Evolutionary conservation across 2,113 vertebrate genomes (phyloP), one percentile per base, ranked within the genome.

Genomic region (Solenodon paradoxus): DNA sequence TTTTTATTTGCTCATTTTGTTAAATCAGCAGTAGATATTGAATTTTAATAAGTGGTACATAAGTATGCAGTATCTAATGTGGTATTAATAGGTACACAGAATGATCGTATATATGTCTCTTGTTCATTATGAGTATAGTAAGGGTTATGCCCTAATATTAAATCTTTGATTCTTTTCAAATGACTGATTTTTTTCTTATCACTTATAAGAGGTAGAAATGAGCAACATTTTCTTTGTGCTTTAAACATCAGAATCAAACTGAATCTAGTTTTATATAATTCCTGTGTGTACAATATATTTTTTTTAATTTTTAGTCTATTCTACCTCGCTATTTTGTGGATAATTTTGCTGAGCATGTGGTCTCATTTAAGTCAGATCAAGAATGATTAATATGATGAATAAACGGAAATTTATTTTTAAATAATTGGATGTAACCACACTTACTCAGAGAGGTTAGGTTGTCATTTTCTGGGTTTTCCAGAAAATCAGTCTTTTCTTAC

Each of bases 401-500:
- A 92, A 86, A 97, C 66, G 84, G 80, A 96, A 83, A 93, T 87
- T 95, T 92, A 84, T 93, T 96, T 93, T 95, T 88, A 95, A 97
- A 91, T 95, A 97, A 95, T 93, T 96, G 68, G 53, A 51, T 92
- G 47, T 88, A 97, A 94, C 93, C 92, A 49, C 93, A 61, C 93
- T 96, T 90, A 97, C 88, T 97, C 95, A 95, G 78, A 92, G 83
- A 77, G 93, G 84, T 89, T 95, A 90, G 95, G 64, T 64, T 96
- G 53, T 88, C 85, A 95, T 95, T 97, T 95, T 96, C 78, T 92
- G 92, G 90, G 92, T 87, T 97, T 96, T 95, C 92, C 92, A 97
- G 95, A 97, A 97, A 97, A 97, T 97, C 94, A 95, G 75, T 95
- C 95, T 96, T 95, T 90, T 80, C 87, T 87, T 95, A 51, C 95